A percentile compares a stretch with the other conserved stretches of the same genome.
These are phyloP conservation scores for Agonum fuliginosum DNA, from an alignment of 2,888 invertebrate species.

Conservation along the genomic window DNA sequence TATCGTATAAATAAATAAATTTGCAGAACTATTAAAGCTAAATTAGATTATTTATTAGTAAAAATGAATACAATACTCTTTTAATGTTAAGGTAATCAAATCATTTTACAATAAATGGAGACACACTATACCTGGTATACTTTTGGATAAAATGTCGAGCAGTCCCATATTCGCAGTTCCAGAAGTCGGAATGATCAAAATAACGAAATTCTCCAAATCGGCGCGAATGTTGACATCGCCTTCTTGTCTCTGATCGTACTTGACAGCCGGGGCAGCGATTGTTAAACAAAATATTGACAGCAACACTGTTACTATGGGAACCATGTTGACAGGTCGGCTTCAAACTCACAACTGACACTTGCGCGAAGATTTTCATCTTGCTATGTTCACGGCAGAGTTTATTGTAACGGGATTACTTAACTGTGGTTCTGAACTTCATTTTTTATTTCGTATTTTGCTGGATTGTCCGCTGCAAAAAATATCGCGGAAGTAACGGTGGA, in stretches of 20 bases:
- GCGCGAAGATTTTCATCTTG: neutral
- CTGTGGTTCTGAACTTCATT: constrained; percentile 46
- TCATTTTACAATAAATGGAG: neutral
- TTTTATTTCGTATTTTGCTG: constrained; percentile 23
- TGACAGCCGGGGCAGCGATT: constrained; percentile 50
- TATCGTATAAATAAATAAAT: too few relatives aligned
- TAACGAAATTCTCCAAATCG: constrained; percentile 83
- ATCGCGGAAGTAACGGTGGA: constrained; percentile 46
- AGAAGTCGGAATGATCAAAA: constrained; percentile 77
- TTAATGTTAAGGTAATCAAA: too few relatives aligned
- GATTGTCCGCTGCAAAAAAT: constrained; percentile 19
- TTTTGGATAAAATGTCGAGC: constrained; percentile 68
- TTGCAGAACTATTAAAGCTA: too few relatives aligned
- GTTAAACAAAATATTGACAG: neutral
- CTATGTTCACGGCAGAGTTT: neutral
- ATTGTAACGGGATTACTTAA: constrained; percentile 48
- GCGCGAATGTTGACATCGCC: constrained; percentile 85
- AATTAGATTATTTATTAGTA: constrained; percentile 59
- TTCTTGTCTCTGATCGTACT: constrained; percentile 84
- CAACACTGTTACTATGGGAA: constrained; percentile 10
- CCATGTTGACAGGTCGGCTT: constrained; percentile 18
- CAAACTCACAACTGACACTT: constrained; percentile 31
- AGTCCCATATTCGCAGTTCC: constrained; percentile 63
- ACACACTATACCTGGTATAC: constrained; percentile 63
- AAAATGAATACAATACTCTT: too few relatives aligned